Evolutionary conservation across 2,888 invertebrate species (phyloP).

Genomic region (Ormyrus nitidulus): DNA sequence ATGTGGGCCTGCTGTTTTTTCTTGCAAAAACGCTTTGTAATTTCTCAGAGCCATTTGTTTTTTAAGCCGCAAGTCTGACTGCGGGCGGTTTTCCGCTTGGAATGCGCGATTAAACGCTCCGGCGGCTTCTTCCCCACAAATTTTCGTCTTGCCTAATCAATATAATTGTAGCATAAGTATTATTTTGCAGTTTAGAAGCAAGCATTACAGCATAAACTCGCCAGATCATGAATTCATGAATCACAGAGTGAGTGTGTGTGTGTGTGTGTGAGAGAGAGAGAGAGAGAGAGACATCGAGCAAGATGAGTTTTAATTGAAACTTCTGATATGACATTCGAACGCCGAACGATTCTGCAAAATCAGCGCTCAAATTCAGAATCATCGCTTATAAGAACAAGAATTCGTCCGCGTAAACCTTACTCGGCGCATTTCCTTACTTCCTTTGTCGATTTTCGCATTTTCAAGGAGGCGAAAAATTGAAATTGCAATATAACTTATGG

Average conservation of each 20-base stretch:
- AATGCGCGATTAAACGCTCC: no score
- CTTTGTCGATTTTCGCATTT: background rate
- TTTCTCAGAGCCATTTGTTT: no score
- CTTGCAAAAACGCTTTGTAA: no score
- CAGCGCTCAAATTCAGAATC: background rate
- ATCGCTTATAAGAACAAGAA: background rate
- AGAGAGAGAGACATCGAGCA: background rate
- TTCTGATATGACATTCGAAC: background rate
- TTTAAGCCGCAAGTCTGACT: no score
- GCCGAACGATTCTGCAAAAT: background rate
- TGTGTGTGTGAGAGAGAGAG: background rate
- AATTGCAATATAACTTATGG: background rate
- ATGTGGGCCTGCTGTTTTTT: no score
- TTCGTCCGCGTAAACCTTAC: background rate
- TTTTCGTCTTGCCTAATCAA: no score
- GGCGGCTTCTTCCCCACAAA: no score
- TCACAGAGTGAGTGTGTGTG: background rate
- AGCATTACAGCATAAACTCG: no score
- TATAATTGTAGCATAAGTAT: no score
- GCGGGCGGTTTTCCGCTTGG: no score
- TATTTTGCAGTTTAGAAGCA: no score
- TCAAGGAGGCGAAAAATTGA: background rate
- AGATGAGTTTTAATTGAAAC: background rate
- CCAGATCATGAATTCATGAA: no score
- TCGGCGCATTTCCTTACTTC: background rate